Evolutionary conservation across 2,888 invertebrate species (phyloP).

Genomic region (Sepiola atlantica): DNA sequence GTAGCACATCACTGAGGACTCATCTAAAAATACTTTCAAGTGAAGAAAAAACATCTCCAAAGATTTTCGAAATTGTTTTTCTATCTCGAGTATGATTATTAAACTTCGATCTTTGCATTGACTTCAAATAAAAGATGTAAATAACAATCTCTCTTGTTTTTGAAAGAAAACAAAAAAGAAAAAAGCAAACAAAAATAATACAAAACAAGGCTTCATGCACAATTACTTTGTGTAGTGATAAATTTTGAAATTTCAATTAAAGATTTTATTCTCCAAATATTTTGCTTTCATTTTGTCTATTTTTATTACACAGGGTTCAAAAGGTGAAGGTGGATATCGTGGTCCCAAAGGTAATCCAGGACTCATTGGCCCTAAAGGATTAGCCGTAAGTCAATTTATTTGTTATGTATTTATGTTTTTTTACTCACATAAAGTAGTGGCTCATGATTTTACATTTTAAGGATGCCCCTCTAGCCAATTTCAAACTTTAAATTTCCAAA

Average conservation of each 20-base stretch:
- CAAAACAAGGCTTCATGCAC: too few relatives aligned
- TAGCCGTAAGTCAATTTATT: constrained; percentile 32
- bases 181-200: too few relatives aligned
- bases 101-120: neutral
- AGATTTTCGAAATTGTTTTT: neutral
- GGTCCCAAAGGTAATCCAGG: constrained; percentile 36
- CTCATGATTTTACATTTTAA: too few relatives aligned
- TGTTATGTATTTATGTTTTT: neutral
- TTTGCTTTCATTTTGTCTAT: neutral
- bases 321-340: constrained; percentile 35
- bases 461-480: too few relatives aligned
- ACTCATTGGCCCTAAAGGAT: neutral
- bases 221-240: too few relatives aligned
- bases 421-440: neutral
- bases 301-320: neutral
- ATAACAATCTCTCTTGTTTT: neutral
- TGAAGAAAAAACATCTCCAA: neutral
- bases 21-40: neutral
- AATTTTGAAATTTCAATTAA: too few relatives aligned
- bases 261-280: too few relatives aligned
- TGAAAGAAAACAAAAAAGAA: too few relatives aligned
- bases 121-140: neutral
- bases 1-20: too few relatives aligned
- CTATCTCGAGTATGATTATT: neutral
- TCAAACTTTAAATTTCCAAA: too few relatives aligned